A percentile compares a stretch with the other conserved stretches of the same genome.
Evolutionary conservation across 2,113 vertebrate species (phyloP).

Genomic region (Phalacrocorax aristotelis): DNA sequence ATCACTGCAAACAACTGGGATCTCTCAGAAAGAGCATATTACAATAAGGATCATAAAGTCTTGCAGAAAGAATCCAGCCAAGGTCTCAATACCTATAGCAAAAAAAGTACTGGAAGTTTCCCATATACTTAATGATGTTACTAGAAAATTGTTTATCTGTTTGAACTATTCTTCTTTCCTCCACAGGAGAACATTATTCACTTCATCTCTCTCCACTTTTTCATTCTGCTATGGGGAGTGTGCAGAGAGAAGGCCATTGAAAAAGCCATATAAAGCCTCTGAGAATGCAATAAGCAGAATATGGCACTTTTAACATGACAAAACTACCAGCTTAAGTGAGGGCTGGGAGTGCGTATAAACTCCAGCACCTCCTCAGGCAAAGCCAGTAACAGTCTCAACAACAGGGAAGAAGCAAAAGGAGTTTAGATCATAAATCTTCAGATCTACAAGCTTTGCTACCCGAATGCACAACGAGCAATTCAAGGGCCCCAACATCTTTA

Average conservation of each 20-base stretch:
- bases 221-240: not conserved
- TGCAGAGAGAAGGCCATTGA: constrained; percentile 2
- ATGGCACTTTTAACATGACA: constrained; percentile 35
- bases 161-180: constrained; percentile 6
- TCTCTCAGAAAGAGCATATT: constrained; percentile 15
- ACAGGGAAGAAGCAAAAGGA: constrained; percentile 7
- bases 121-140: not conserved
- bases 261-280: constrained; percentile 30
- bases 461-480: constrained; percentile 34
- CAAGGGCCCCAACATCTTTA: not conserved
- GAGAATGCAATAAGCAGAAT: constrained; percentile 39
- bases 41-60: not conserved
- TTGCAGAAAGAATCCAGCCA: constrained; percentile 2
- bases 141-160: not conserved
- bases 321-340: constrained; percentile 28
- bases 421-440: constrained; percentile 50
- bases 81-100: not conserved
- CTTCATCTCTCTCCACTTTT: not conserved
- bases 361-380: constrained; percentile 45
- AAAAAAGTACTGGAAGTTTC: not conserved
- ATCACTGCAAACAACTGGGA: not conserved
- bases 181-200: not conserved
- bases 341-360: constrained; percentile 30
- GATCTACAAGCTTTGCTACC: not conserved
- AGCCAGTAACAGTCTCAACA: constrained; percentile 9